phyloP scores from a whole-genome alignment of 2,113 vertebrate species.

The Nansenia antarctica region DNA sequence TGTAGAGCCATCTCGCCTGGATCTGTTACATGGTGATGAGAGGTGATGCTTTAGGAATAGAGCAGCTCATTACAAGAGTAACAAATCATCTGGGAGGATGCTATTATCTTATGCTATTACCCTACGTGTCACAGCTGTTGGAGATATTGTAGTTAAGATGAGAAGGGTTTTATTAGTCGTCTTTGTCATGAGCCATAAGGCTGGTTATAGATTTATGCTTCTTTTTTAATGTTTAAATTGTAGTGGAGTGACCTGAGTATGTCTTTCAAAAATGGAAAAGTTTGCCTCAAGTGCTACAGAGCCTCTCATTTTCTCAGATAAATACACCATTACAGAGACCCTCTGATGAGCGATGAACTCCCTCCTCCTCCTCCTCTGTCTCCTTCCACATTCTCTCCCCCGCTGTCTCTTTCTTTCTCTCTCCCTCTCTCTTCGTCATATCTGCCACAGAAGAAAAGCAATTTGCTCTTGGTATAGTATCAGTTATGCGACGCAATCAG shows the following conservation, averaged over 20 bases:
- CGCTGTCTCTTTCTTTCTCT: constrained; percentile 11
- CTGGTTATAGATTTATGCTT: neutral
- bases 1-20: neutral
- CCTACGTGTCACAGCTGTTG: neutral
- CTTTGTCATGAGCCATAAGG: neutral
- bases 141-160: neutral
- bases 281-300: constrained; percentile 13
- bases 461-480: constrained; percentile 70
- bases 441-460: constrained; percentile 63
- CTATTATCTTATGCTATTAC: no score
- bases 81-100: neutral
- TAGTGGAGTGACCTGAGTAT: constrained; percentile 9
- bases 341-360: constrained; percentile 45
- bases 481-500: constrained; percentile 70
- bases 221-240: neutral
- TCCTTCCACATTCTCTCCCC: constrained; percentile 7
- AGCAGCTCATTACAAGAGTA: no score
- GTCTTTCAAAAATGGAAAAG: neutral
- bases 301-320: constrained; percentile 38
- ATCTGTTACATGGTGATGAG: constrained; percentile 5
- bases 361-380: constrained; percentile 11
- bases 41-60: constrained; percentile 25
- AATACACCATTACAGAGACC: constrained; percentile 34
- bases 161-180: neutral
- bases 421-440: constrained; percentile 49